Percentiles rank a stretch among this genome's conserved stretches.
Evolutionary conservation across 2,113 vertebrate genomes (phyloP).

Genomic region (cat (Felis catus)): F.catus_Fca126_mat1.0 CM031421.1:57466501-57467000

Average conservation of each 20-base stretch:
- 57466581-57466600: too few species aligned
- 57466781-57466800: neutral
- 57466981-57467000: neutral
- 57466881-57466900: neutral
- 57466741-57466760: constrained; percentile 22
- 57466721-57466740: neutral
- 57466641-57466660: neutral
- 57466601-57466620: too few species aligned
- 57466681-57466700: constrained; percentile 4
- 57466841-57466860: neutral
- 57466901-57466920: neutral
- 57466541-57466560: too few species aligned
- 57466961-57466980: constrained; percentile 37
- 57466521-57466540: too few species aligned
- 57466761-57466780: constrained; percentile 17
- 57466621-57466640: neutral
- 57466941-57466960: constrained; percentile 7
- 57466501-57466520: too few species aligned
- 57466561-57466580: too few species aligned
- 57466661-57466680: neutral
- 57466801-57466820: constrained; percentile 24
- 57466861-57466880: constrained; percentile 13
- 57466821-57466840: constrained; percentile 23
- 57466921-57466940: neutral
- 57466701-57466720: neutral